Evolutionary conservation across 2,113 vertebrate species (phyloP), one percentile per base, ranked within the genome.

Genomic region (Cebidichthys violaceus): DNA sequence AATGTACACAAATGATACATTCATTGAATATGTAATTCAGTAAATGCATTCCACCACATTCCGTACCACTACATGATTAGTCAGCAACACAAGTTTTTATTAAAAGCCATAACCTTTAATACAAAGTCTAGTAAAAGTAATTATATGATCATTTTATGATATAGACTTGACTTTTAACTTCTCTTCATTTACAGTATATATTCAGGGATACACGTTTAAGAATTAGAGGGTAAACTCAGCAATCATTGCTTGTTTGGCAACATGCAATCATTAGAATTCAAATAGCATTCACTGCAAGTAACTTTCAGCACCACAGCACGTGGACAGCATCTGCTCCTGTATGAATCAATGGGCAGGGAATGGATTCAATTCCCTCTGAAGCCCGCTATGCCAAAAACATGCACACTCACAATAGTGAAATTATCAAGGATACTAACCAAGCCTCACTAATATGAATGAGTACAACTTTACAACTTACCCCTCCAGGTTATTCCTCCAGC

Each of bases 381-480:
- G n/a, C 15, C 75, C 71, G n/a, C 43, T 61, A 27, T 41, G 35
- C 67, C 27, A 60, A 69, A 80, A 70, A 35, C 60, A 79, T 66
- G 47, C 61, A 65, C 50, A 55, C 64, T 71, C 15, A 54, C 7
- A 33, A 33, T 6, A 33, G 31, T 47, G 11, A 80, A 68, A 65
- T 70, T 14, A 50, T 31, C 9, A 74, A 22, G 41, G 8, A 35
- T 31, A 39, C 45, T 4, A 65, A 70, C 9, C 17, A 75, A 70
- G 27, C 50, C n/a, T 78, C 27, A 41, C 17, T 57, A 69, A 62
- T 67, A 69, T 67, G 31, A 71, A 84, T 7, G 27, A 75, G 61
- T 18, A 57, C 17, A 93, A 93, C 86, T 94, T 92, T 66, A 61
- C 11, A 90, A 92, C 93, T 94, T 77, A 94, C 93, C 92, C 65